A percentile compares a stretch with the other conserved stretches of the same genome.
These are phyloP conservation scores for Phrixothrix hirtus DNA, from an alignment of 2,888 invertebrate species.

Conservation along the genomic window DNA sequence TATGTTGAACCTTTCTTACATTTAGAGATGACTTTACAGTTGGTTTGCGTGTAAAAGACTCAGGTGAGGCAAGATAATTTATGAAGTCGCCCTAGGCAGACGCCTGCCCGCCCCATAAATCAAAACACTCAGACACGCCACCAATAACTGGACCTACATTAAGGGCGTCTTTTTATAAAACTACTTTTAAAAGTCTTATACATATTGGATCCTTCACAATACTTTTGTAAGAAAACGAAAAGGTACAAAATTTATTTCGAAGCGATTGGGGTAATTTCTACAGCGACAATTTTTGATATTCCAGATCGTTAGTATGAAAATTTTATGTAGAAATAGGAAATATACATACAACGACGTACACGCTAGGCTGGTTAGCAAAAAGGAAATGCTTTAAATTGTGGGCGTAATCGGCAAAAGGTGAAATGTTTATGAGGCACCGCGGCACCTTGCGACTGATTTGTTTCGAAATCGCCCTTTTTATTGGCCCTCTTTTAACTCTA, in stretches of 20 bases:
- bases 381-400: slow-evolving; percentile 32
- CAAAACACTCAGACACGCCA: slow-evolving; percentile 30
- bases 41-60: slow-evolving; percentile 21
- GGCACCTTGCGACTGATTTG: slow-evolving; percentile 33
- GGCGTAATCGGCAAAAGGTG: slow-evolving; percentile 30
- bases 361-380: slow-evolving; percentile 29
- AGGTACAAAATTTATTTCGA: too few species aligned
- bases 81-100: slow-evolving; percentile 28
- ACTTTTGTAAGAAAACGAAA: too few species aligned
- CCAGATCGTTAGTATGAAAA: slow-evolving; percentile 28
- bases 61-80: slow-evolving; percentile 31
- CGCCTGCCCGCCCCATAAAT: slow-evolving; percentile 29
- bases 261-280: too few species aligned
- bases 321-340: slow-evolving; percentile 30
- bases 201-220: too few species aligned
- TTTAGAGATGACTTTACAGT: slow-evolving; percentile 11
- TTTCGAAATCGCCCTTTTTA: slow-evolving; percentile 33
- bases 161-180: slow-evolving; percentile 11
- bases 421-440: slow-evolving; percentile 31
- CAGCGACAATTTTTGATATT: slow-evolving; percentile 16
- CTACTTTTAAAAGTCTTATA: too few species aligned
- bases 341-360: slow-evolving; percentile 25
- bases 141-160: slow-evolving; percentile 17
- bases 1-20: too few species aligned
- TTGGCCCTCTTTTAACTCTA: slow-evolving; percentile 31